Percentiles rank a stretch among this genome's conserved stretches.
These are phyloP conservation scores for Liodrosophila aerea DNA, from an alignment of 2,888 invertebrate species.

Conservation along the genomic window DNA sequence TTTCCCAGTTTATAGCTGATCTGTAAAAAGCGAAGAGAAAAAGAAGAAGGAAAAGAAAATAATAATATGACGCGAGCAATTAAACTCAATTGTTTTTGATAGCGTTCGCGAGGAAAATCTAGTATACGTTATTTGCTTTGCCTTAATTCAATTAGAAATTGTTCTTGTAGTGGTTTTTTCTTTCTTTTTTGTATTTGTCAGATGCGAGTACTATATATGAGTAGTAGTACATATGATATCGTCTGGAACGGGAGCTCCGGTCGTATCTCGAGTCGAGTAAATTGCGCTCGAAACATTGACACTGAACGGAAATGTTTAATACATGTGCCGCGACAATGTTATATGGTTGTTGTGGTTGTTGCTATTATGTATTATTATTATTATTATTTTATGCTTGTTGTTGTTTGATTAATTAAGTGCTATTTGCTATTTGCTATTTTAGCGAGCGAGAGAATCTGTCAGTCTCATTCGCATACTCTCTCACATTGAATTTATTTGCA, in stretches of 20 bases:
- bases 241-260: slow-evolving; percentile 36
- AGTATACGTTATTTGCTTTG: slow-evolving; percentile 62
- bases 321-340: slow-evolving; percentile 73
- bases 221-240: slow-evolving; percentile 43
- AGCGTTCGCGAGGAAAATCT: slow-evolving; percentile 52
- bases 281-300: slow-evolving; percentile 80
- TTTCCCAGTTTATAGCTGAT: slow-evolving; percentile 11
- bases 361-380: slow-evolving; percentile 50
- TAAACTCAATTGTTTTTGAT: slow-evolving; percentile 78
- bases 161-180: no score
- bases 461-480: not conserved
- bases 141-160: slow-evolving; percentile 78
- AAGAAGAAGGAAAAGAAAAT: not conserved
- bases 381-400: slow-evolving; percentile 42
- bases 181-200: no score
- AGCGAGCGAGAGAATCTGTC: slow-evolving; percentile 6
- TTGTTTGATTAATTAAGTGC: slow-evolving; percentile 70
- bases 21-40: slow-evolving; percentile 16
- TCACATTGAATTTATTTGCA: slow-evolving; percentile 49
- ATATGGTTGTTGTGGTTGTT: slow-evolving; percentile 28
- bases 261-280: slow-evolving; percentile 58
- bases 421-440: slow-evolving; percentile 52
- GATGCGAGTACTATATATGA: slow-evolving; percentile 19
- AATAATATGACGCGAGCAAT: slow-evolving; percentile 67
- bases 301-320: slow-evolving; percentile 82